Base-by-base conservation (phyloP, 2,888 invertebrate species). In the Caenorhabditis sp. region DNA sequence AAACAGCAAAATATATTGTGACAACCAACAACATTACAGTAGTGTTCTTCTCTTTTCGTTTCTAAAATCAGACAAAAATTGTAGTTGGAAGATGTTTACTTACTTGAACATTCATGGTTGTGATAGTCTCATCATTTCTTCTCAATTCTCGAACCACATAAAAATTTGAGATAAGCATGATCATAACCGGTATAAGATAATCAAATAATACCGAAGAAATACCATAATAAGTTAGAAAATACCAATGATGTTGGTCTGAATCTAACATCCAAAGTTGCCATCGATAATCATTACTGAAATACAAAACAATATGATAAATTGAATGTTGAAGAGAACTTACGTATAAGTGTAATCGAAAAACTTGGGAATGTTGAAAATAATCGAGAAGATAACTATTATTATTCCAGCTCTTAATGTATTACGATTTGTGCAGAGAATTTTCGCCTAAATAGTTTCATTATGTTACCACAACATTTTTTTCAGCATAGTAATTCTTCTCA, bases 241-340 rank as follows among this genome's bases (percentile, higher is more conserved):
- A 75, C 75, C 75, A 75, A 62, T 66, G 68, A 49, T 73, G 68
- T 58, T 73, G 65, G 14, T 73, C 68, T 17, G 73, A 65, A 43
- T 68, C 68, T 50, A 73, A 43, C 73, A 73, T 73, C 73, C 73
- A 73, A 65, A 73, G 65, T 59, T 73, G 65, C n/a, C 60, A 73
- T 21, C 62, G 37, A 31, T 65, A 73, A n/a, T 64, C 65, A 43
- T 65, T 68, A 19, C 72, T 68, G 62, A 23, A 72, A 58, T 58
- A 8, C 8, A 37, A 37, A 2, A 36, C 8, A 21, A 2, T 37
- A 19, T 21, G 21, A 8, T 53, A 23, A 24, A 26, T 26, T 55
- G 2, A 17, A 14, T 26, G 24, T 1, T 10, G 1, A 17, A 55
- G 31, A 24, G 8, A 26, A 50, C 72, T 65, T 21, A 68, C 72